Conservation (phyloP, 2,797 vertebrate species). For the Carcharodon carcharias region DNA sequence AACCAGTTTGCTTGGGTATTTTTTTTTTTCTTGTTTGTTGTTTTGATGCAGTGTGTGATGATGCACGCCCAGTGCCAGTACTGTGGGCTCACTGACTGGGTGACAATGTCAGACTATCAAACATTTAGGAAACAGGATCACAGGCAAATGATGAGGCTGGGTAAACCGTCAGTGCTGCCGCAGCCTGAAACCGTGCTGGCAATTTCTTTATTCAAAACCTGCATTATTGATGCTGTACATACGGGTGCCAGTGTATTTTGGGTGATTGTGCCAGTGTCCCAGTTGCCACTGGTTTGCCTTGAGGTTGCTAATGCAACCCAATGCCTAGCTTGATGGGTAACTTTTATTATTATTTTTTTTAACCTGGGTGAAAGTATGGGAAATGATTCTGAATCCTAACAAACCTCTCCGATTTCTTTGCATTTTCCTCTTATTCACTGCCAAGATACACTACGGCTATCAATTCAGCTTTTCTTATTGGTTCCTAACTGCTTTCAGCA, state of each 20-base stretch:
- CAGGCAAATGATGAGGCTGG: neutral
- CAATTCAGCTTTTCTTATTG: neutral
- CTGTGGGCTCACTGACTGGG: neutral
- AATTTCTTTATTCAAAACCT: neutral
- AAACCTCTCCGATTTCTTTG: neutral
- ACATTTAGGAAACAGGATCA: neutral
- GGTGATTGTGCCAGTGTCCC: neutral
- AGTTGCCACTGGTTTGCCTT: neutral
- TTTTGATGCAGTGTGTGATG: neutral
- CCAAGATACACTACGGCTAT: neutral
- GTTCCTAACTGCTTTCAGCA: neutral
- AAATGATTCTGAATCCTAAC: neutral
- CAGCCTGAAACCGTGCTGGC: constrained; percentile 1
- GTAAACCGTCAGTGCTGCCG: neutral
- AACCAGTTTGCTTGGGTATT: constrained; percentile 12
- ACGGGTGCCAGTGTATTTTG: constrained; percentile 15
- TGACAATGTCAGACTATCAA: neutral
- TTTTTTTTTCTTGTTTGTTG: neutral
- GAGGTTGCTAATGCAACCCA: neutral
- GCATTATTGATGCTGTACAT: neutral
- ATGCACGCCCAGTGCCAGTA: neutral
- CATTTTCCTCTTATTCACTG: neutral
- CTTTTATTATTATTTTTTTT: neutral
- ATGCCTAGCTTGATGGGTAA: neutral
- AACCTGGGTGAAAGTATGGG: neutral